Base-by-base conservation (phyloP, 2,888 invertebrate genomes). In the Tetragnatha montana region DNA sequence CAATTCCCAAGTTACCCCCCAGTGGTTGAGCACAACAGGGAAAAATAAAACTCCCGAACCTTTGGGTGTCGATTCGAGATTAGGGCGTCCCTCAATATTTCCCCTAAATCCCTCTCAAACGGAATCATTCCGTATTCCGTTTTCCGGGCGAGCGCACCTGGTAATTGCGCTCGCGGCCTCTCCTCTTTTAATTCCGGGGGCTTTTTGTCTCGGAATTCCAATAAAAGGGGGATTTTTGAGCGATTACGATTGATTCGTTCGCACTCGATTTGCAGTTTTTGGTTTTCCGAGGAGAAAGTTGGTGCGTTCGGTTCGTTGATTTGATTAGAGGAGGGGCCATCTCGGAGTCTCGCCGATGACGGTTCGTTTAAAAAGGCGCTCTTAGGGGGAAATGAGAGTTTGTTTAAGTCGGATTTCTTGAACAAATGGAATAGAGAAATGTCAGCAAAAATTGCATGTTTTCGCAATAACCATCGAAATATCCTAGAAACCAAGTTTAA, bases 101-200 rank as follows among this genome's bases (percentile, higher is more conserved):
- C 17, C n/a, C n/a, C 75, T 35, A 69, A 83, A 83, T 83, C 83
- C 83, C 3, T 75, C 68, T 83, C 75, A 47, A 74, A 68, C 74
- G 68, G 49, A 83, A 83, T 83, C 75, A 83, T 83, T 83, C 75
- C 75, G 75, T 83, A 83, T 83, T 83, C 75, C 83, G 83, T 83
- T 83, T 83, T 83, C 83, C 83, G 83, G 83, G n/a, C 75, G 83
- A 83, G 49, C 83, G 75, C 14, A n/a, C 10, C 6, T 47, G 47
- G 68, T 83, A 83, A 83, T 83, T 83, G 83, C 83, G 75, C 75
- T 83, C 49, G 83, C 69, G 76, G 49, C 75, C 35, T 8, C 19
- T 68, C 35, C 35, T 68, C 83, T 75, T 60, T 19, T 21, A 83
- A 75, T 8, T 19, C 60, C 75, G 60, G 35, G 35, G 35, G 60